These are phyloP conservation scores for Linyphia triangularis DNA, from an alignment of 2,888 invertebrate species.

Conservation along the genomic window DNA sequence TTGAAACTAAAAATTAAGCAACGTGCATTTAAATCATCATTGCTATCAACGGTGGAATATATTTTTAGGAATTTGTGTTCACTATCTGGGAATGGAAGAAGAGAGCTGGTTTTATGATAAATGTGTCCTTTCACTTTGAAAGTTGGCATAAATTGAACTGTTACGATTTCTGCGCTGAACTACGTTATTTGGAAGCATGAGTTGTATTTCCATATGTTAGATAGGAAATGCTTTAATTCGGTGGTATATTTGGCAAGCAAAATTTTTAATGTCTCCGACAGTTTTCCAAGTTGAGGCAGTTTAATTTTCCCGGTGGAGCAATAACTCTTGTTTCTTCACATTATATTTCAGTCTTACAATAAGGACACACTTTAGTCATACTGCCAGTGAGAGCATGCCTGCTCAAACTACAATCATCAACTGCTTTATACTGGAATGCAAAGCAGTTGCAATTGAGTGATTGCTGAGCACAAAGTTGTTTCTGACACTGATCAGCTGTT, in stretches of 20 bases:
- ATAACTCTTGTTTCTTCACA: constrained; percentile 68
- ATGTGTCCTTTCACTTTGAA: constrained; percentile 78
- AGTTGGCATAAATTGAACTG: too few species aligned
- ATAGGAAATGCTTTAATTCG: constrained; percentile 19
- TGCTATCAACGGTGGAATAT: constrained; percentile 31
- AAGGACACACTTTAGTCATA: constrained; percentile 25
- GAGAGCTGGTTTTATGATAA: constrained; percentile 76
- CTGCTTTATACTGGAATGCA: constrained; percentile 36
- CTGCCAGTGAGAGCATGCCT: constrained; percentile 27
- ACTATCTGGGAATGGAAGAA: constrained; percentile 77
- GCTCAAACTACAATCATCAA: constrained; percentile 43
- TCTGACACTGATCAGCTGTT: background rate
- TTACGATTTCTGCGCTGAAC: too few species aligned
- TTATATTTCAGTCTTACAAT: constrained; percentile 34
- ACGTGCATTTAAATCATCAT: constrained; percentile 4
- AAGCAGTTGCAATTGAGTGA: background rate
- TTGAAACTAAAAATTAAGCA: background rate
- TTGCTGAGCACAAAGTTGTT: background rate
- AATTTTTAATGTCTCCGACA: constrained; percentile 72
- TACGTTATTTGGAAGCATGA: too few species aligned
- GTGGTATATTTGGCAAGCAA: constrained; percentile 41
- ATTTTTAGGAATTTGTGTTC: constrained; percentile 78
- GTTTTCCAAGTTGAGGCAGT: too few species aligned
- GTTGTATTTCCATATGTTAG: constrained; percentile 48
- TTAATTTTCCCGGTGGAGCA: constrained; percentile 75